Evolutionary conservation across 2,888 invertebrate genomes (phyloP).

Genomic region (Andrena trimmerana): DNA sequence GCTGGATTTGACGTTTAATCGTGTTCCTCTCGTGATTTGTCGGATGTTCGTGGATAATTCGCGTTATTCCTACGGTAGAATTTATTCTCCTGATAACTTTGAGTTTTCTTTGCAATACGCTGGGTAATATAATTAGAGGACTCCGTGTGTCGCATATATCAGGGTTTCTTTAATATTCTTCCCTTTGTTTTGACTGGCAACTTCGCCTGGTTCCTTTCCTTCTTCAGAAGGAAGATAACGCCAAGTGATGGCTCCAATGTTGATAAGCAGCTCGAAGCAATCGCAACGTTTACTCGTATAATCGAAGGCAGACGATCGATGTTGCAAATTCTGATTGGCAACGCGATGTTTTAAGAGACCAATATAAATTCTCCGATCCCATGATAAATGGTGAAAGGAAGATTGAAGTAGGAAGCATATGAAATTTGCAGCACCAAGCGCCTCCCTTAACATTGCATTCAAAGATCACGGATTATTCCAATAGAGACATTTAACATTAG

Average conservation of each 20-base stretch:
- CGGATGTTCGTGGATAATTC: not conserved
- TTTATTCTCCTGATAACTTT: not conserved
- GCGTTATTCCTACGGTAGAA: not conserved
- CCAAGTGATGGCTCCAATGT: constrained; percentile 26
- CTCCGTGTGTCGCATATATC: too few species aligned
- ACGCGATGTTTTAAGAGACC: not conserved
- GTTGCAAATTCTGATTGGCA: constrained; percentile 25
- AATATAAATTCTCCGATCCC: too few species aligned
- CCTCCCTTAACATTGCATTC: too few species aligned
- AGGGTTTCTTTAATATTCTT: too few species aligned
- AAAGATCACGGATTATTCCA: too few species aligned
- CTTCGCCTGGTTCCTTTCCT: not conserved
- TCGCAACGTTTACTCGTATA: constrained; percentile 37
- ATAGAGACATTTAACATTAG: too few species aligned
- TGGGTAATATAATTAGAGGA: too few species aligned
- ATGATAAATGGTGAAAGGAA: too few species aligned
- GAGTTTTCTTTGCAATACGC: not conserved
- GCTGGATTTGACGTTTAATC: constrained; percentile 8
- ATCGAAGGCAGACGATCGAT: constrained; percentile 22
- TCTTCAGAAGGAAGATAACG: constrained; percentile 32
- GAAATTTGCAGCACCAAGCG: too few species aligned
- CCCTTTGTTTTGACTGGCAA: too few species aligned
- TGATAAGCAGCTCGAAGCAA: constrained; percentile 29
- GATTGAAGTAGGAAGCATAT: too few species aligned
- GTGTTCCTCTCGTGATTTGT: constrained; percentile 4